Conservation (phyloP, 2,888 invertebrate species). For the Agrochola lychnidis region DNA sequence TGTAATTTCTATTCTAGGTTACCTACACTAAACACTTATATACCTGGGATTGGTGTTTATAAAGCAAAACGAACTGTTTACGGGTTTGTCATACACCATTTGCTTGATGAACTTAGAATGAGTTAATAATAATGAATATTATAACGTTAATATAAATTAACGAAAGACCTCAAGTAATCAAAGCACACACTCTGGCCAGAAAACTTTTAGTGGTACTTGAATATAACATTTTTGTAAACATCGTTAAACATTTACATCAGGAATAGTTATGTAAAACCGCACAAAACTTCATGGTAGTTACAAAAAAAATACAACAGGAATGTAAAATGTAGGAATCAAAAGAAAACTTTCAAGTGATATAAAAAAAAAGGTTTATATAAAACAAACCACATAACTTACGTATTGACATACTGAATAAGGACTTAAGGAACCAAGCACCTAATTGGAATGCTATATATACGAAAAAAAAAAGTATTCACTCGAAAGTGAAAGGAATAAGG, state of each 20-base stretch:
- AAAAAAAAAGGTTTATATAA: neutral
- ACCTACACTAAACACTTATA: neutral
- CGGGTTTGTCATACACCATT: neutral
- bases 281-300: neutral
- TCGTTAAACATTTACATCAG: neutral
- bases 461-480: constrained; percentile 22
- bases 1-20: constrained; percentile 39
- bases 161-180: neutral
- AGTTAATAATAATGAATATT: too few relatives aligned
- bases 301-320: neutral
- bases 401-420: constrained; percentile 13
- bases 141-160: neutral
- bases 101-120: neutral
- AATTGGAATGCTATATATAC: constrained; percentile 10
- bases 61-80: neutral
- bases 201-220: neutral
- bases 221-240: neutral
- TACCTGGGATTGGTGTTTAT: neutral
- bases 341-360: neutral
- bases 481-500: constrained; percentile 52
- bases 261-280: neutral
- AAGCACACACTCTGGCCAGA: neutral
- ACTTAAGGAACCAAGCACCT: constrained; percentile 4
- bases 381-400: neutral
- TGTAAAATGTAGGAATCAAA: neutral